Evolutionary conservation across 2,797 vertebrate genomes (phyloP).

Genomic region (Smutsia gigantea): DNA sequence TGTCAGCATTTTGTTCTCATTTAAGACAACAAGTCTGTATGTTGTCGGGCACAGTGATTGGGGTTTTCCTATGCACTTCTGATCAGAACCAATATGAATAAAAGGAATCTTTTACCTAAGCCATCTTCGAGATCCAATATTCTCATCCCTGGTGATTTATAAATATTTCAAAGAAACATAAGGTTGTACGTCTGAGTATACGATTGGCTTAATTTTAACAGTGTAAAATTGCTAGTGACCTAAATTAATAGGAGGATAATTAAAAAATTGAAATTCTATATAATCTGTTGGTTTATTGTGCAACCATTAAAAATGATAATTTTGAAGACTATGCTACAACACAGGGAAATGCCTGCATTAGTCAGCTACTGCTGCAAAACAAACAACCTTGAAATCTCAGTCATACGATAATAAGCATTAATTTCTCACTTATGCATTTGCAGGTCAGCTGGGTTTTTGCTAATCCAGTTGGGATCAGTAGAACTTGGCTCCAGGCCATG

Average conservation of each 20-base stretch:
- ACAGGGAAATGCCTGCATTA: background rate
- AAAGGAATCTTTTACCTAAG: background rate
- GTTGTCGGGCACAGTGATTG: background rate
- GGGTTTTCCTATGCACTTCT: background rate
- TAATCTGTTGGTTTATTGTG: background rate
- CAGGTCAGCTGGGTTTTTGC: background rate
- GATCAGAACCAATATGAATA: background rate
- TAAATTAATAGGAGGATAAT: background rate
- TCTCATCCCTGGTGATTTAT: background rate
- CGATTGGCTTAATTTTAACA: background rate
- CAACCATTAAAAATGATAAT: background rate
- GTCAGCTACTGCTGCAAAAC: background rate
- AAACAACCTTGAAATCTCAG: constrained; percentile 20
- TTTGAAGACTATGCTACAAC: background rate
- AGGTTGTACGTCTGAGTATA: background rate
- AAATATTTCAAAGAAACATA: background rate
- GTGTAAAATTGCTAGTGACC: background rate
- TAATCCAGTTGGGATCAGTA: background rate
- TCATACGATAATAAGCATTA: background rate
- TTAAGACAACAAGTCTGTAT: background rate
- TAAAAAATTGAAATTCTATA: background rate
- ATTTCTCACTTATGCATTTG: background rate
- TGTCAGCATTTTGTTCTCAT: background rate
- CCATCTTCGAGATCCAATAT: background rate
- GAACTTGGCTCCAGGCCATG: background rate